Evolutionary conservation across 2,888 invertebrate genomes (phyloP).

Genomic region (Steinernema scapterisci): DNA sequence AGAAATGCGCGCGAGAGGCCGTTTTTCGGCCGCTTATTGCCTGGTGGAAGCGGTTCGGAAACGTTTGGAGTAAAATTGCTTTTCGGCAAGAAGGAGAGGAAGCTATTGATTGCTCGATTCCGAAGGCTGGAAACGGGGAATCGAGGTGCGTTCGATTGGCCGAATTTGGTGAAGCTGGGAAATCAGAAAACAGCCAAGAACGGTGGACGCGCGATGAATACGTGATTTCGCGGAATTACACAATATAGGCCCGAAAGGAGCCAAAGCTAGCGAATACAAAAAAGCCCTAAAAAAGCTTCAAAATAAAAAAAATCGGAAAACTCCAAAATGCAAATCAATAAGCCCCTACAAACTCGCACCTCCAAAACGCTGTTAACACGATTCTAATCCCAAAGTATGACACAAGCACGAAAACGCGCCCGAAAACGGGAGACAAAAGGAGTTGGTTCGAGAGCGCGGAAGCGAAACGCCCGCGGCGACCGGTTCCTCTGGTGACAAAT

Average conservation of each 20-base stretch:
- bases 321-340: neutral
- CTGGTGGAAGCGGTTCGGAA: too few relatives aligned
- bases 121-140: too few relatives aligned
- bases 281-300: neutral
- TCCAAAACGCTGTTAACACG: neutral
- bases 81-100: too few relatives aligned
- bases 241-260: too few relatives aligned
- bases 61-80: too few relatives aligned
- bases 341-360: neutral
- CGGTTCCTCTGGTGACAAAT: constrained; percentile 1
- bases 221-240: neutral
- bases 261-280: neutral
- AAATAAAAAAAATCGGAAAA: neutral
- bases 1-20: too few relatives aligned
- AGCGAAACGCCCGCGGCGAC: neutral
- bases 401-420: neutral
- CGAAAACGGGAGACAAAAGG: neutral
- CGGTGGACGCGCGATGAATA: neutral
- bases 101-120: too few relatives aligned
- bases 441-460: neutral
- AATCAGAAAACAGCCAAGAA: neutral
- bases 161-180: neutral
- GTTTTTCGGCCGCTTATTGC: too few relatives aligned
- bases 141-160: too few relatives aligned
- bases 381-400: neutral